A percentile compares a stretch with the other conserved stretches of the same genome.
Evolutionary conservation across 2,797 vertebrate species (phyloP).

Genomic region (Leucoraja ocellata): DNA sequence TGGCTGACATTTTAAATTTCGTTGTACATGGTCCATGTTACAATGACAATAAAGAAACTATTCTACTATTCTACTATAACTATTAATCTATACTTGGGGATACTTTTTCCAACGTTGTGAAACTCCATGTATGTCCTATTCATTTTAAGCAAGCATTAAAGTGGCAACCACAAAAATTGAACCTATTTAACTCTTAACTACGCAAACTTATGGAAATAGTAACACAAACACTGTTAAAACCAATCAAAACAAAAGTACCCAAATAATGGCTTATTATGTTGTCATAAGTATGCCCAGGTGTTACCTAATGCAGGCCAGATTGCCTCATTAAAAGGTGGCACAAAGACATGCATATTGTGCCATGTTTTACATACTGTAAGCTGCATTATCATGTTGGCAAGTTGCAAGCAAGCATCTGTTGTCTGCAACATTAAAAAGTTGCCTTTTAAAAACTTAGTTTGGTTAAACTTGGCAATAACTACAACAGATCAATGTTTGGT

Average conservation of each 20-base stretch:
- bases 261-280: not conserved
- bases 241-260: not conserved
- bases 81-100: not conserved
- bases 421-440: not conserved
- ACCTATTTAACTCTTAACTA: not conserved
- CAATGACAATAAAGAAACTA: too few relatives aligned
- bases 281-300: conserved; percentile 7
- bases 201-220: not conserved
- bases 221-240: not conserved
- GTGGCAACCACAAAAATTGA: not conserved
- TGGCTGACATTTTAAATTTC: too few relatives aligned
- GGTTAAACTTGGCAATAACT: not conserved
- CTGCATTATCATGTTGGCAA: conserved; percentile 1
- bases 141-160: not conserved
- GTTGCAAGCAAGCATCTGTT: conserved; percentile 10
- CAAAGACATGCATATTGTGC: conserved; percentile 7
- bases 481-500: not conserved
- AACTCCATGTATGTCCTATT: not conserved
- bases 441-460: not conserved
- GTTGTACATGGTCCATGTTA: too few relatives aligned
- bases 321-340: conserved; percentile 34
- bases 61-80: too few relatives aligned
- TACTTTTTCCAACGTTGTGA: not conserved
- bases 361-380: conserved; percentile 25
- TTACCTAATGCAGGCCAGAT: conserved; percentile 15